phyloP scores from a whole-genome alignment of 2,888 invertebrate species.

The Pristionchus maxplancki region DNA sequence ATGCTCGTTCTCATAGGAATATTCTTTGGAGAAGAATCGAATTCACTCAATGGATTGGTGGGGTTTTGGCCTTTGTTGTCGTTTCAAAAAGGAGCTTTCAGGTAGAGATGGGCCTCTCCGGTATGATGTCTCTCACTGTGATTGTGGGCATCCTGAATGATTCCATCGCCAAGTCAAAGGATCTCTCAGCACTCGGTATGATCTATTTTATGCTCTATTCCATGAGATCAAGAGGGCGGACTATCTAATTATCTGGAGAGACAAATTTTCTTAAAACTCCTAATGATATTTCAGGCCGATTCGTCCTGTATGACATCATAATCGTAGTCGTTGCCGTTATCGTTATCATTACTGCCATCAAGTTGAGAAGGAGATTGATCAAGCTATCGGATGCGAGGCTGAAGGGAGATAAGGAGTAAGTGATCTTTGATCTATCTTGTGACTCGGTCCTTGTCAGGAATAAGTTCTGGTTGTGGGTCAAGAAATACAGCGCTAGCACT shows the following conservation, averaged over 20 bases:
- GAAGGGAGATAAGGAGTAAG: neutral
- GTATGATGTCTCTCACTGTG: neutral
- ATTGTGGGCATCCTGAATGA: neutral
- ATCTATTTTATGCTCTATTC: too few species aligned
- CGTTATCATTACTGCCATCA: neutral
- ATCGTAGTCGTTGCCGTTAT: neutral
- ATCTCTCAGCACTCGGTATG: neutral
- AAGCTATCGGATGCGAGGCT: neutral
- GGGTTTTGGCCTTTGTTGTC: too few species aligned
- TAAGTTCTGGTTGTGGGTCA: neutral
- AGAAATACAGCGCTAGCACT: neutral
- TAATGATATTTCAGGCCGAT: neutral
- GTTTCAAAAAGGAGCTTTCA: too few species aligned
- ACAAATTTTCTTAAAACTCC: too few species aligned
- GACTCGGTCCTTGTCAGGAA: neutral
- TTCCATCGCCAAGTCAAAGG: neutral
- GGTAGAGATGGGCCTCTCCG: neutral
- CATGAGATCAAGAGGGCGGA: too few species aligned
- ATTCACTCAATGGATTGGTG: constrained; percentile 8
- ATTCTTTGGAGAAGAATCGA: constrained; percentile 15
- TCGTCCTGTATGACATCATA: neutral
- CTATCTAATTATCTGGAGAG: too few species aligned
- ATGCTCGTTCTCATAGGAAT: constrained; percentile 18
- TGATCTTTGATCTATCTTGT: neutral
- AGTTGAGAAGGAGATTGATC: neutral